Base-by-base conservation (phyloP, 37 sponge, comb jelly and placozoan species). In the Aplysina aerophoba region DNA sequence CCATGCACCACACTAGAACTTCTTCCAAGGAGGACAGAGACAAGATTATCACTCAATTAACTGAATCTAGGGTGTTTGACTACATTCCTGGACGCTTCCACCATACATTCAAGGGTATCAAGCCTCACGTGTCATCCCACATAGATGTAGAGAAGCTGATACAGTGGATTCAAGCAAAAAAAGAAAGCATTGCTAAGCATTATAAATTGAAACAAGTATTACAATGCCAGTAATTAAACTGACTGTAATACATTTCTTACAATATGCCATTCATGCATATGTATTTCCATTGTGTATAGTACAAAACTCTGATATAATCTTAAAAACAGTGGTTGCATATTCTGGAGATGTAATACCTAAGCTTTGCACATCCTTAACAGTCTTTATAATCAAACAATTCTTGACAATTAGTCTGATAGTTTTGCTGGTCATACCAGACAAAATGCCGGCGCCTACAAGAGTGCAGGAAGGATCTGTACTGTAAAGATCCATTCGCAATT, bases 71-170 rank as follows among this genome's bases (percentile, higher is more conserved):
- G 60, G 63, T 83, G 17, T 83, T 88, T 83, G 79, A 86, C 62
- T 86, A 86, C 30, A 62, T 86, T 24, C 87, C 87, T 50, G 87
- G 87, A 3, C 67, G 87, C 22, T 15, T 35, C 4, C 87, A 86
- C 54, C 22, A 66, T 0, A 44, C 80, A 60, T 86, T 86, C 28
- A 27, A 27, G 21, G 21, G 21, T 8, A 72, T 72, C 36, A 72
- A 33, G 38, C 38, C 73, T 36, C 73, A 35, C 36, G 28, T 33
- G 5, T 75, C 39, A 24, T 37, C 17, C 15, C 77, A 63, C 65
- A 24, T 63, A 63, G 27, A 44, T 8, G 50, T 44, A 44, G 50
- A 44, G 8, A 44, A 44, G 50, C 50, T 44, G 50, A 44, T 8
- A 63, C 24, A 63, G 24, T 28, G 27, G 27, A 63, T 63, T 63